Evolutionary conservation across 2,888 invertebrate genomes (phyloP), one percentile per base, ranked within the genome.

Genomic region (Dolichomitus sp.): DNA sequence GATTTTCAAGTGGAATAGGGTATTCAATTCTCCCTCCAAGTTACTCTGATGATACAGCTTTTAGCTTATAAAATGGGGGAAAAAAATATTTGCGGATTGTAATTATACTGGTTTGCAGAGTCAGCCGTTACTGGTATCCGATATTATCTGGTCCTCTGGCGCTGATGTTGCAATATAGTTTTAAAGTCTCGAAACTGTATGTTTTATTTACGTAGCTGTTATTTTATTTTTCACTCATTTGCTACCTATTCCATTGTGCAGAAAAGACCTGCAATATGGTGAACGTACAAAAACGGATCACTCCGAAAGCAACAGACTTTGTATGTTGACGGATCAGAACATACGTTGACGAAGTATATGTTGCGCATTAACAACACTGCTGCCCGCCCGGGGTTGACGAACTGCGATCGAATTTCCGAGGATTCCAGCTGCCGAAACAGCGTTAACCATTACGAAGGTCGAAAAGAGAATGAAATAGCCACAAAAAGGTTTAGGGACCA

Each of bases 101-200:
- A 68, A 81, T 77, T 68, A 82, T 54, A 57, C n/a, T 14, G 33
- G 30, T 52, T 70, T 45, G 66, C 66, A 72, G 70, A 66, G 59
- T 70, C 48, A 27, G 69, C 33, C 40, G 19, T 33, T 17, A 59
- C 45, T 42, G 23, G 66, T 30, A 23, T 69, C 68, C 68, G 45
- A 48, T 54, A 76, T 70, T 79, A 65, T 45, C 73, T 23, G 65
- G 54, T 23, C 83, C 52, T 75, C 52, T 79, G 59, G 59, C 59
- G 57, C 76, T 57, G 66, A 70, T 30, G 75, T 79, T 72, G 66
- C 61, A 68, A 61, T 59, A 72, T 72, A 57, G 81, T 81, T 76
- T 76, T 57, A 72, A 66, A 81, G 66, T 65, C 65, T 70, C 74
- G 23, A 30, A 30, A 59, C 48, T 48, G 30, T 59, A 54, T 57